Conservation (phyloP, 2,113 vertebrate genomes). For the Gobius niger region DNA sequence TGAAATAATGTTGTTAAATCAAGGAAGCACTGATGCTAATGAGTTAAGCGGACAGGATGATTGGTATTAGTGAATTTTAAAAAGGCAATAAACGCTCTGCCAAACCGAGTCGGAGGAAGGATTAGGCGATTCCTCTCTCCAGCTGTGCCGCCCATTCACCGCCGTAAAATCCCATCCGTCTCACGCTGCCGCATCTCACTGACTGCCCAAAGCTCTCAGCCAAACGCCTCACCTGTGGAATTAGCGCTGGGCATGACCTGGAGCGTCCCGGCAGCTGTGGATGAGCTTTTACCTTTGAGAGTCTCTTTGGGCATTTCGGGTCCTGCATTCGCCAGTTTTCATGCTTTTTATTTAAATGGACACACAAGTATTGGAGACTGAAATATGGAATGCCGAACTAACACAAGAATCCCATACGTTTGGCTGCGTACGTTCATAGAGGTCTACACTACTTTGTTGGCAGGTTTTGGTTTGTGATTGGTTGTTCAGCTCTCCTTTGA, state of each 20-base stretch:
- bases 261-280: background rate
- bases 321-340: too few species aligned
- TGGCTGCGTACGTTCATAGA: too few species aligned
- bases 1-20: conserved; percentile 52
- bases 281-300: background rate
- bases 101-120: conserved; percentile 31
- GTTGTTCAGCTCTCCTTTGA: too few species aligned
- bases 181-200: conserved; percentile 24
- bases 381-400: too few species aligned
- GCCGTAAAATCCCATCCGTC: conserved; percentile 28
- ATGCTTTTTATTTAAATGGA: too few species aligned
- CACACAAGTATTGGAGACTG: too few species aligned
- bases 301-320: too few species aligned
- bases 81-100: conserved; percentile 52
- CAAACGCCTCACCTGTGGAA: conserved; percentile 17
- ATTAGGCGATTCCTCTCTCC: conserved; percentile 58
- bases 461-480: too few species aligned
- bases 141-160: conserved; percentile 47
- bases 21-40: conserved; percentile 66
- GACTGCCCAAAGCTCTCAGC: conserved; percentile 24
- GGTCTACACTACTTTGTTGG: too few species aligned
- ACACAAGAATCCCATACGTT: too few species aligned
- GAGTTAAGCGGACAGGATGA: conserved; percentile 65
- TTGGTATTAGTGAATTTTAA: conserved; percentile 67
- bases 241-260: conserved; percentile 17